phyloP scores from a whole-genome alignment of 2,113 vertebrate genomes.

The Paraplagusia blochii region DNA sequence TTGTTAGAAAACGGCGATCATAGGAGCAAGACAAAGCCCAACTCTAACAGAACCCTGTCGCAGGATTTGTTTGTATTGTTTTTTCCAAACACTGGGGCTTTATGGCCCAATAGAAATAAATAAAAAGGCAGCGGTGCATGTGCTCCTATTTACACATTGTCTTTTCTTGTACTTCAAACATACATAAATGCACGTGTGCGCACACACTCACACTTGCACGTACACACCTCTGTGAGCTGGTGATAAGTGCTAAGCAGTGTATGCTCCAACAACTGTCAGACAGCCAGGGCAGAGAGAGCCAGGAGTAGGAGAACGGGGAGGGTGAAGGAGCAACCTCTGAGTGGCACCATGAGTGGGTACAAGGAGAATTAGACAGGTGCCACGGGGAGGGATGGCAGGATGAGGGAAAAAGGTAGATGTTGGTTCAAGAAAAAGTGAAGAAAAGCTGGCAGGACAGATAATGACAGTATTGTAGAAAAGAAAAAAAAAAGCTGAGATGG shows the following conservation, averaged over 20 bases:
- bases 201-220: conserved; percentile 32
- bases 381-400: conserved; percentile 58
- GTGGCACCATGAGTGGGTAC: conserved; percentile 70
- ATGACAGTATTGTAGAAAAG: conserved; percentile 41
- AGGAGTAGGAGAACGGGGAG: conserved; percentile 56
- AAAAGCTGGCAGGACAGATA: conserved; percentile 63
- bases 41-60: conserved; percentile 64
- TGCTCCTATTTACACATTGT: conserved; percentile 37
- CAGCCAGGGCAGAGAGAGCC: conserved; percentile 67
- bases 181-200: conserved; percentile 30
- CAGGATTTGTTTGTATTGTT: conserved; percentile 72
- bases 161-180: conserved; percentile 54
- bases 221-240: conserved; percentile 69
- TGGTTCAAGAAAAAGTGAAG: conserved; percentile 17
- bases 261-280: conserved; percentile 71
- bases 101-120: conserved; percentile 57
- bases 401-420: conserved; percentile 47
- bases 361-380: conserved; percentile 71
- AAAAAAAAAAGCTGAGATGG: conserved; percentile 35
- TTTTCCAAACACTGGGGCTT: conserved; percentile 59
- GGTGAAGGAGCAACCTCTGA: conserved; percentile 66
- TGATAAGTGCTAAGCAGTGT: conserved; percentile 74
- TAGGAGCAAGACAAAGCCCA: conserved; percentile 53
- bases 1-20: conserved; percentile 61
- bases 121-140: conserved; percentile 43